A percentile compares a stretch with the other conserved stretches of the same genome.
phyloP scores from a whole-genome alignment of 2,113 vertebrate species.

The Pachypanchax playfairii region DNA sequence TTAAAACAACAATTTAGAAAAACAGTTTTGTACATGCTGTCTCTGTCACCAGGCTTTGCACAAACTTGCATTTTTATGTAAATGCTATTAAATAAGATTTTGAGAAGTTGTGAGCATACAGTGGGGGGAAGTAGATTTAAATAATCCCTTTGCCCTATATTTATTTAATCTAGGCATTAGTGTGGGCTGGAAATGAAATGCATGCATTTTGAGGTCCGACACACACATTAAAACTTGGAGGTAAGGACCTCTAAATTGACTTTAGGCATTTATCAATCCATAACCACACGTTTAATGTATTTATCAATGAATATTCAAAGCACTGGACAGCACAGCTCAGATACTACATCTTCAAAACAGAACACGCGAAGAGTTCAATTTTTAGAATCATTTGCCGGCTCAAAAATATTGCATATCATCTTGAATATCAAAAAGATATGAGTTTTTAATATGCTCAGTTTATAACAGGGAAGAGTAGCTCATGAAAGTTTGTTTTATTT shows the following conservation, averaged over 20 bases:
- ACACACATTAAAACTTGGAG: slow-evolving; percentile 21
- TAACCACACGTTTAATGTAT: no score
- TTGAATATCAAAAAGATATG: not conserved
- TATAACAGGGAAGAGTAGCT: slow-evolving; percentile 24
- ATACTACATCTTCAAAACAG: no score
- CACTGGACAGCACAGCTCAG: not conserved
- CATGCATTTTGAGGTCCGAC: slow-evolving; percentile 25
- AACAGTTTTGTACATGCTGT: slow-evolving; percentile 3
- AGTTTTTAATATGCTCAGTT: slow-evolving; percentile 17
- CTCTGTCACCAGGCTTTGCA: slow-evolving; percentile 26
- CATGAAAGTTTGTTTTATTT: slow-evolving; percentile 13
- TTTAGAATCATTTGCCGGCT: no score
- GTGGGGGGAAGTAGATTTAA: slow-evolving; percentile 44
- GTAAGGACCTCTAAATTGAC: slow-evolving; percentile 27
- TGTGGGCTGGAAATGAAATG: slow-evolving; percentile 54
- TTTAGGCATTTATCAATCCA: slow-evolving; percentile 13
- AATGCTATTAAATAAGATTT: slow-evolving; percentile 64
- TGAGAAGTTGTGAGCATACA: slow-evolving; percentile 56
- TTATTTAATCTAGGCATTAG: slow-evolving; percentile 74
- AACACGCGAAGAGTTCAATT: not conserved
- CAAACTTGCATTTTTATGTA: slow-evolving; percentile 51
- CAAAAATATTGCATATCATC: not conserved
- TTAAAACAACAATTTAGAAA: slow-evolving; percentile 35
- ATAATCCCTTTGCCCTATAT: slow-evolving; percentile 74
- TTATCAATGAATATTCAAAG: slow-evolving; percentile 29